These are phyloP conservation scores for Drosophila acutilabella DNA, from an alignment of 2,888 invertebrate species.

Conservation along the genomic window DNA sequence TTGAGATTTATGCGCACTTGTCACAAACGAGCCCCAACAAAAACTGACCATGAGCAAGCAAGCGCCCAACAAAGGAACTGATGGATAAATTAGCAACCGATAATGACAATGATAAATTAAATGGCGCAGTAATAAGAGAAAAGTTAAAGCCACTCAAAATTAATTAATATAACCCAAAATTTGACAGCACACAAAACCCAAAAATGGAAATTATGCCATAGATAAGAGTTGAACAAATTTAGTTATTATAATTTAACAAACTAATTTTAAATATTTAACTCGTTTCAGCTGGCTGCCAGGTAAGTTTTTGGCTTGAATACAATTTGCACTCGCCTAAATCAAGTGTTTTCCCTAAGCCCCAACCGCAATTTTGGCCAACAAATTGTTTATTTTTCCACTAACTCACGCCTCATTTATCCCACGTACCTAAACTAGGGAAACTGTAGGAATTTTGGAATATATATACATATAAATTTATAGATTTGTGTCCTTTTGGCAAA, in stretches of 20 bases:
- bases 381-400: slow-evolving; percentile 13
- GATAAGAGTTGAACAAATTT: not conserved
- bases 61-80: slow-evolving; percentile 30
- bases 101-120: slow-evolving; percentile 67
- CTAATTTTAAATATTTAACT: not conserved
- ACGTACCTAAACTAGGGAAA: slow-evolving; percentile 3
- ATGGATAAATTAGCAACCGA: slow-evolving; percentile 55
- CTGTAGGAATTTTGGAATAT: slow-evolving; percentile 14
- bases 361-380: slow-evolving; percentile 49
- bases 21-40: slow-evolving; percentile 11
- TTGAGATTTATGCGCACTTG: slow-evolving; percentile 56
- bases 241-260: not conserved
- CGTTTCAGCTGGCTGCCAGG: slow-evolving; percentile 23
- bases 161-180: slow-evolving; percentile 14
- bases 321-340: slow-evolving; percentile 10
- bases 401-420: slow-evolving; percentile 29
- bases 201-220: slow-evolving; percentile 2
- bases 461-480: slow-evolving; percentile 27
- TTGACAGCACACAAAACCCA: slow-evolving; percentile 5
- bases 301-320: slow-evolving; percentile 36
- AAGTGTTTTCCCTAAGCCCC: slow-evolving; percentile 5
- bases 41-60: slow-evolving; percentile 21
- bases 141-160: slow-evolving; percentile 22
- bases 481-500: slow-evolving; percentile 57
- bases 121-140: slow-evolving; percentile 17